Base-by-base conservation (phyloP, 2,113 vertebrate species). In the Fregata magnificens region DNA sequence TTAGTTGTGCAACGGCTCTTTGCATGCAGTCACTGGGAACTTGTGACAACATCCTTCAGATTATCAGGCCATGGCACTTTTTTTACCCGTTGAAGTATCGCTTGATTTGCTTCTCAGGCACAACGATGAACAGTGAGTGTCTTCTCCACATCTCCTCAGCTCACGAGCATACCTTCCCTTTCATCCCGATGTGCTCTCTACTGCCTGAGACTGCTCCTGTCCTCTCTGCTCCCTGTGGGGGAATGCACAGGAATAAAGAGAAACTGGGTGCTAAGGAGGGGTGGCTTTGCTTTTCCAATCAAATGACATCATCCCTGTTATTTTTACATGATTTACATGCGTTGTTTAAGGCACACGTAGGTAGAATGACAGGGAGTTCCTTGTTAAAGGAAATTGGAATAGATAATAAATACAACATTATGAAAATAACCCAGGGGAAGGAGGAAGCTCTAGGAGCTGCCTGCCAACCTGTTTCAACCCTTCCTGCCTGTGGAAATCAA, bases 161-260 rank as follows among this genome's bases (percentile, higher is more conserved):
- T 62, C 58, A 47, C 53, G 18, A 82, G 5, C 4, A 0, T 25
- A 42, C 15, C 32, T 42, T 74, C 5, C 21, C 25, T 67, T 77
- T 78, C 1, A 1, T 31, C 31, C 20, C 1, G 0, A 6, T 19
- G 32, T 34, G 5, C 16, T 82, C 0, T 0, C 16, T 45, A 12
- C 45, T 14, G 9, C 8, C 13, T 50, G 42, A 95, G 50, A 18
- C 18, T 38, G 31, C 25, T 63, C 36, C 6, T 5, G 0, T 36
- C 4, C 0, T 5, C 32, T 70, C 31, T 65, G 44, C 32, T 79
- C 19, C 13, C 20, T 42, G 4, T 10, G 40, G 8, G 10, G 32
- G 4, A 93, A 44, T 21, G 8, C 17, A 32, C 3, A 1, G 13
- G 29, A 86, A 58, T 19, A 47, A 65, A 69, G 29, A 28, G 26